Base-by-base conservation (phyloP, 2,113 vertebrate genomes). In the Eonycteris spelaea region DNA sequence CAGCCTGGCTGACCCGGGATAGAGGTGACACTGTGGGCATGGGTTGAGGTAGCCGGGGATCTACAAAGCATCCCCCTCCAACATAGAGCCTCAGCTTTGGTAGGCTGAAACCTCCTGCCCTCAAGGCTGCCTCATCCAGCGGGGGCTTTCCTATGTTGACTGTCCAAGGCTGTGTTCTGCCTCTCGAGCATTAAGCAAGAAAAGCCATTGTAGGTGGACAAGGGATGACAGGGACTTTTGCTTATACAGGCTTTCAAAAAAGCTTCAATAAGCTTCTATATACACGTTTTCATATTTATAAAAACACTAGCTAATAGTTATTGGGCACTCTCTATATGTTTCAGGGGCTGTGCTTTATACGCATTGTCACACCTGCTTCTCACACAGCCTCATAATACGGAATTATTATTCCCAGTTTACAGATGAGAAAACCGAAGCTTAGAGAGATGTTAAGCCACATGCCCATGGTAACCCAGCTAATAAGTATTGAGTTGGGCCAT, bases 391-490 rank as follows among this genome's bases (percentile, higher is more conserved):
- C 8, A 2, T 19, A 61, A 43, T 67, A 63, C 57, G 70, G 53
- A 91, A 84, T 89, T 93, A 87, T 40, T 63, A 57, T 33, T 57
- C 96, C 95, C 94, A 90, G 78, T 59, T 57, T 79, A 94, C 40
- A 94, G 96, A 95, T 83, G 86, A 96, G 88, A 78, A 97, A 77
- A 91, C 94, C 79, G 82, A 95, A 89, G 68, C 43, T 94, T 68
- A 71, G 21, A 82, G 48, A 96, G 48, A 96, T 43, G 71, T 75
- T 55, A 86, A 78, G 11, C 61, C 73, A 70, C 63, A 82, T 86
- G 48, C 33, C 59, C 79, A 90, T 67, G 59, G 55, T 86, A 59
- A 77, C 65, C 40, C 59, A 86, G 79, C 9, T 68, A 51, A 51
- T 43, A 51, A 80, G 51, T 19, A 63, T 8, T n/a, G 8, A 30